These are phyloP conservation scores for Drosophila borborema DNA, from an alignment of 2,888 invertebrate genomes.

Conservation along the genomic window DNA sequence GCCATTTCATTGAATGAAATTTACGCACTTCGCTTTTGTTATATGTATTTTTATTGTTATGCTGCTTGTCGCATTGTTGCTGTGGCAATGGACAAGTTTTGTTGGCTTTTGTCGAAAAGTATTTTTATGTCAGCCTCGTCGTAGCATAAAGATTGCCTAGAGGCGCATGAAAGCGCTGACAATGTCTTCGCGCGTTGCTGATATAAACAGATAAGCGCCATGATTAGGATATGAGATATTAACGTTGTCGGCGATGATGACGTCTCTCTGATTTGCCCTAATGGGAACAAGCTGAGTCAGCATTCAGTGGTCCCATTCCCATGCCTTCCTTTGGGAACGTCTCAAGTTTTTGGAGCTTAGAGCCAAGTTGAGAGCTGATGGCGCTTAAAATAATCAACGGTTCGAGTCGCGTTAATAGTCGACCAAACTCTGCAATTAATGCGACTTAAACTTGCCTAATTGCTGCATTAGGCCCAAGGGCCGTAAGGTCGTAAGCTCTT, in stretches of 20 bases:
- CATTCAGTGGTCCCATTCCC: conserved; percentile 1
- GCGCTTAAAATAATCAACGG: conserved; percentile 61
- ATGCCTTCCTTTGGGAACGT: too few relatives aligned
- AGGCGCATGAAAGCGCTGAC: conserved; percentile 65
- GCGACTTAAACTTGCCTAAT: conserved; percentile 74
- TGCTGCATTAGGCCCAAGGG: conserved; percentile 58
- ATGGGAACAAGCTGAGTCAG: conserved; percentile 49
- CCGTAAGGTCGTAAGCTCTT: not conserved
- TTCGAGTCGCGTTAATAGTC: conserved; percentile 50
- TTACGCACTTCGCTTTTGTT: conserved; percentile 22
- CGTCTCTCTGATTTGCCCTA: conserved; percentile 33
- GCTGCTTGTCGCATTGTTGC: conserved; percentile 8
- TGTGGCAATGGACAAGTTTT: conserved; percentile 34
- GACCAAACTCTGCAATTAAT: conserved; percentile 69
- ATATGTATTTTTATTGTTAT: conserved; percentile 6
- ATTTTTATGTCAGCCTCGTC: conserved; percentile 5
- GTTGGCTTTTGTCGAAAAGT: conserved; percentile 16
- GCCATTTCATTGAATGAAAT: conserved; percentile 25
- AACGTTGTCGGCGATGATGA: conserved; percentile 21
- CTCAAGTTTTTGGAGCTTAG: not conserved
- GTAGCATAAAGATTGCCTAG: conserved; percentile 13
- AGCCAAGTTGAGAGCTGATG: conserved; percentile 23
- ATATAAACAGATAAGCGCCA: conserved; percentile 23
- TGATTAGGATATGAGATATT: conserved; percentile 38
- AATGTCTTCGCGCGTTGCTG: conserved; percentile 35